Evolutionary conservation across 2,113 vertebrate genomes (phyloP).

Genomic region (Tinamus guttatus): DNA sequence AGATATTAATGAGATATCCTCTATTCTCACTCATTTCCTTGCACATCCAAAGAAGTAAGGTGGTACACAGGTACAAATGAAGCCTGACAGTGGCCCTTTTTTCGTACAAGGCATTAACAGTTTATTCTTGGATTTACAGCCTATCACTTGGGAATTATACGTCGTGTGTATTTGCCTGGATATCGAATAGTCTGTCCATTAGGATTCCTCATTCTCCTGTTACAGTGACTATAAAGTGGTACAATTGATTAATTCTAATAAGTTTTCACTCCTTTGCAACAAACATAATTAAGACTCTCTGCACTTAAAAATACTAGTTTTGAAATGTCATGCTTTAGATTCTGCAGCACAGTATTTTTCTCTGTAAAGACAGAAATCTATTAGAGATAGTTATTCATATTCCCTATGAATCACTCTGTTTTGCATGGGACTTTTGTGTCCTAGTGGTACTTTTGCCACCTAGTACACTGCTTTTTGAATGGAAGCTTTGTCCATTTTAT

Average conservation of each 20-base stretch:
- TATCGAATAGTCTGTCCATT: background rate
- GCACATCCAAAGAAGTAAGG: background rate
- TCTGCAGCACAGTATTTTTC: background rate
- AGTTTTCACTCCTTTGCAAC: background rate
- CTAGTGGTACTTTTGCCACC: background rate
- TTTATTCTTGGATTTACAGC: background rate
- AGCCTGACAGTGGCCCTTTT: background rate
- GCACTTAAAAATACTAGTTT: background rate
- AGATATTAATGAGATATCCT: background rate
- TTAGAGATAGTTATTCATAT: background rate
- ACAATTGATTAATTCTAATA: background rate
- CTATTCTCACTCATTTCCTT: background rate
- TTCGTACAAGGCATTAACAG: background rate
- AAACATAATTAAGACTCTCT: background rate
- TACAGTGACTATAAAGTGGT: background rate
- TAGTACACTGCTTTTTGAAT: background rate
- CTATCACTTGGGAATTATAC: background rate
- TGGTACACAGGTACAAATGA: background rate
- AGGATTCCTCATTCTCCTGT: background rate
- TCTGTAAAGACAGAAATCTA: background rate
- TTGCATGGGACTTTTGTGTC: background rate
- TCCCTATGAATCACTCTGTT: background rate
- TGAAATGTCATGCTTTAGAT: background rate
- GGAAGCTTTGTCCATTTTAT: background rate
- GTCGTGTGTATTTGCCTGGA: background rate